phyloP scores from a whole-genome alignment of 2,113 vertebrate genomes.

The Silurus meridionalis region DNA sequence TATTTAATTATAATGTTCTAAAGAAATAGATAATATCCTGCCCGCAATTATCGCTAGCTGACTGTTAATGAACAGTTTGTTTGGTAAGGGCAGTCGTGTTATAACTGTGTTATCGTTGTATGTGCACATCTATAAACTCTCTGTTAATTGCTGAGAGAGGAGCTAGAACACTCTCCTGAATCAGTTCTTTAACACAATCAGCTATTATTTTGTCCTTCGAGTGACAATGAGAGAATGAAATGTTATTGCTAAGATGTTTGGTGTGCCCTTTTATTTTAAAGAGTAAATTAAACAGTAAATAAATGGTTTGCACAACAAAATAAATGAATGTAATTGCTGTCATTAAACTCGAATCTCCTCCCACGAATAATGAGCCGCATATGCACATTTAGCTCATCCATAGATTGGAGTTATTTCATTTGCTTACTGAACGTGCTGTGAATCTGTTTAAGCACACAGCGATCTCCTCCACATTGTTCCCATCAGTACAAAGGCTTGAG shows the following conservation, averaged over 20 bases:
- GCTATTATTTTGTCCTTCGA: background rate
- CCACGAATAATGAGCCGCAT: background rate
- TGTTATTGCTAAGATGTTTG: background rate
- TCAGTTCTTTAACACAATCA: background rate
- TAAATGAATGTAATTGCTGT: background rate
- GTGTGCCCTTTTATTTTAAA: background rate
- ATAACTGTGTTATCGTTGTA: background rate
- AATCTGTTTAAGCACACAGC: slow-evolving; percentile 27
- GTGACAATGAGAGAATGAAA: background rate
- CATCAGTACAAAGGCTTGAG: slow-evolving; percentile 35
- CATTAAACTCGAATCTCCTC: background rate
- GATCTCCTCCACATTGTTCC: slow-evolving; percentile 35
- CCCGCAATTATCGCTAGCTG: background rate
- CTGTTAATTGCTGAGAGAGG: background rate
- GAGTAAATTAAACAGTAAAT: background rate
- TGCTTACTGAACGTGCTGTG: slow-evolving; percentile 1
- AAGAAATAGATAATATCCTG: background rate
- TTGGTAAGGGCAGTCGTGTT: background rate
- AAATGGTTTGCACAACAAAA: no score
- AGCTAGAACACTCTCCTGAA: background rate
- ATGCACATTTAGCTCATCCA: background rate
- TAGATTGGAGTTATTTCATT: background rate
- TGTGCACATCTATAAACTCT: background rate
- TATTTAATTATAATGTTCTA: background rate
- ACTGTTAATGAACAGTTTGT: background rate